A percentile compares a stretch with the other conserved stretches of the same genome.
Evolutionary conservation across 2,888 invertebrate genomes (phyloP).

Genomic region (Luperina nickerlii): DNA sequence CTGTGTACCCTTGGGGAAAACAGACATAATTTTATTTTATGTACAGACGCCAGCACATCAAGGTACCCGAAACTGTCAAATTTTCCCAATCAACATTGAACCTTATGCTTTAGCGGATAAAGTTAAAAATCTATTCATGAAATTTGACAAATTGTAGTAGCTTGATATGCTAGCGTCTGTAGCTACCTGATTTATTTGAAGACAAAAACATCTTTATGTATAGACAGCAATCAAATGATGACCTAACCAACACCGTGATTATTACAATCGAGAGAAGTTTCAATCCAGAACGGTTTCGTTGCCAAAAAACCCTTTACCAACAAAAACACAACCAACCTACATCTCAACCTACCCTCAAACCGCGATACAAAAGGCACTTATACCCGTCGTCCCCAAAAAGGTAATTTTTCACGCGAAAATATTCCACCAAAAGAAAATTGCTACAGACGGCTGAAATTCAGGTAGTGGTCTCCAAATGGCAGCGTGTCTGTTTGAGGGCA

Average conservation of each 20-base stretch:
- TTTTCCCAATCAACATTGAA: too few species aligned
- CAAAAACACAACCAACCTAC: slow-evolving; percentile 1
- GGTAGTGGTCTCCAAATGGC: slow-evolving; percentile 64
- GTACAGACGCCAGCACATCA: too few species aligned
- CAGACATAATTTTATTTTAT: too few species aligned
- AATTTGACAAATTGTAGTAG: too few species aligned
- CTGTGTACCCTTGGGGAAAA: too few species aligned
- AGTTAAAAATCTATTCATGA: too few species aligned
- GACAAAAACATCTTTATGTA: not conserved
- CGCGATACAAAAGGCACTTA: slow-evolving; percentile 48
- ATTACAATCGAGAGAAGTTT: not conserved
- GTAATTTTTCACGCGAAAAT: slow-evolving; percentile 63
- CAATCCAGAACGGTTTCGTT: slow-evolving; percentile 2
- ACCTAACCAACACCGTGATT: not conserved
- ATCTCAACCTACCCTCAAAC: slow-evolving; percentile 22
- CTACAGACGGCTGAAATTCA: slow-evolving; percentile 59
- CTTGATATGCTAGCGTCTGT: too few species aligned
- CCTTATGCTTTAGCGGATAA: too few species aligned
- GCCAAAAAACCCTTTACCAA: not conserved
- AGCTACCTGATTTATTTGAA: not conserved
- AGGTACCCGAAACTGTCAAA: too few species aligned
- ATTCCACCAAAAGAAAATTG: slow-evolving; percentile 66
- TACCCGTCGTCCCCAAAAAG: slow-evolving; percentile 39
- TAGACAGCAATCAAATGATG: not conserved
- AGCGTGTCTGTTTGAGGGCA: slow-evolving; percentile 58